phyloP scores from a whole-genome alignment of 2,888 invertebrate species.

The Caenorhabditis imperialis region DNA sequence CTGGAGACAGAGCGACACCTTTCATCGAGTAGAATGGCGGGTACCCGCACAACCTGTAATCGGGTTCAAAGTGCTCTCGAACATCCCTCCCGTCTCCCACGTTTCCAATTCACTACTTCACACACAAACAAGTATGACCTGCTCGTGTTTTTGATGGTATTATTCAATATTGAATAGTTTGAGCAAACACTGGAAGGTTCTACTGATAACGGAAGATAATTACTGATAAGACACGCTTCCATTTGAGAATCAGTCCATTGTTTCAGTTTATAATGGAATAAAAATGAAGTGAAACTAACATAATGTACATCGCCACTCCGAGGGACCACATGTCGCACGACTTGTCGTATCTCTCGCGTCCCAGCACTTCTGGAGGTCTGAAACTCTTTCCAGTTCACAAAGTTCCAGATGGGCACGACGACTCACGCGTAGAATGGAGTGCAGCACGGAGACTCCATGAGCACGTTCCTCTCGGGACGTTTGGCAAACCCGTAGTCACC shows the following conservation, averaged over 20 bases:
- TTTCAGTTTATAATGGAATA: background rate
- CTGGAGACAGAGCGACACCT: slow-evolving; percentile 96
- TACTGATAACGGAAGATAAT: slow-evolving; percentile 11
- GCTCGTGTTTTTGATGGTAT: slow-evolving; percentile 13
- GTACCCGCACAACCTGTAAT: slow-evolving; percentile 88
- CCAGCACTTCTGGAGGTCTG: slow-evolving; percentile 87
- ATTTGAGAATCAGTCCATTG: too few species aligned
- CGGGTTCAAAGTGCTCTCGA: slow-evolving; percentile 43
- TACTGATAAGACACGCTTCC: slow-evolving; percentile 4
- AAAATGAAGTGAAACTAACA: slow-evolving; percentile 82
- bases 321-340: slow-evolving; percentile 99
- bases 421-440: slow-evolving; percentile 95
- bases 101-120: too few species aligned
- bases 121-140: too few species aligned
- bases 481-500: slow-evolving; percentile 99
- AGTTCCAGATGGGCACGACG: background rate
- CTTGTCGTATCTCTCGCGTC: slow-evolving; percentile 97
- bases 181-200: slow-evolving; percentile 32
- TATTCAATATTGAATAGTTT: slow-evolving; percentile 30
- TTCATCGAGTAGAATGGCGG: slow-evolving; percentile 99
- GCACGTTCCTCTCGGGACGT: slow-evolving; percentile 86
- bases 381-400: too few species aligned
- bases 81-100: slow-evolving; percentile 9
- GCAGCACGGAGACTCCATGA: slow-evolving; percentile 96
- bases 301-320: slow-evolving; percentile 98